These are phyloP conservation scores for Phalacrocorax brasilianus DNA, from an alignment of 2,113 vertebrate species.

Conservation along the genomic window DNA sequence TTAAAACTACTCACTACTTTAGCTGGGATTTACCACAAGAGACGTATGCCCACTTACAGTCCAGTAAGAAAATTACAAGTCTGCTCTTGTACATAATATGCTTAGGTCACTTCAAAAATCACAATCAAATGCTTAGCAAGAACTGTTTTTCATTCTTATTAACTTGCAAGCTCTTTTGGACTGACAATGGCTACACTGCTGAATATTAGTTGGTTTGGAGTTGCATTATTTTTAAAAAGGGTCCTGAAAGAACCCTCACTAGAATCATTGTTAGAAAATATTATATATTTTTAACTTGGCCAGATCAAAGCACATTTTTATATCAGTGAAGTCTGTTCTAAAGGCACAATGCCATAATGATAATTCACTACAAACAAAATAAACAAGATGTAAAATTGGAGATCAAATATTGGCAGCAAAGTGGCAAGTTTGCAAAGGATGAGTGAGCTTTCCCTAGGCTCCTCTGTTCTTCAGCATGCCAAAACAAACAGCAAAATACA, in stretches of 20 bases:
- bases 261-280: constrained; percentile 26
- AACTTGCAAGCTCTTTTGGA: constrained; percentile 32
- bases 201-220: constrained; percentile 37
- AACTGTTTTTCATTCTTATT: not conserved
- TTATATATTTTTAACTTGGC: constrained; percentile 55
- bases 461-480: constrained; percentile 15
- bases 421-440: constrained; percentile 57
- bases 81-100: not conserved
- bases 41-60: not conserved
- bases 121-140: not conserved
- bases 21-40: not conserved
- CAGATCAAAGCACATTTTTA: constrained; percentile 64
- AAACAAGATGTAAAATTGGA: constrained; percentile 73
- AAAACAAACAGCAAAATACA: constrained; percentile 42
- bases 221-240: constrained; percentile 45
- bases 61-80: not conserved
- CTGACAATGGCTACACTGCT: not conserved
- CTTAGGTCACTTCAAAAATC: not conserved
- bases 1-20: not conserved
- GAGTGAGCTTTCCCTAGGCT: constrained; percentile 41
- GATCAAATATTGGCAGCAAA: constrained; percentile 75
- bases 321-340: constrained; percentile 70
- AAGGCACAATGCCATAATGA: constrained; percentile 72
- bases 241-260: not conserved
- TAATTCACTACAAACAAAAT: constrained; percentile 74